These are phyloP conservation scores for Rafetus swinhoei DNA, from an alignment of 2,113 vertebrate genomes.

Conservation along the genomic window DNA sequence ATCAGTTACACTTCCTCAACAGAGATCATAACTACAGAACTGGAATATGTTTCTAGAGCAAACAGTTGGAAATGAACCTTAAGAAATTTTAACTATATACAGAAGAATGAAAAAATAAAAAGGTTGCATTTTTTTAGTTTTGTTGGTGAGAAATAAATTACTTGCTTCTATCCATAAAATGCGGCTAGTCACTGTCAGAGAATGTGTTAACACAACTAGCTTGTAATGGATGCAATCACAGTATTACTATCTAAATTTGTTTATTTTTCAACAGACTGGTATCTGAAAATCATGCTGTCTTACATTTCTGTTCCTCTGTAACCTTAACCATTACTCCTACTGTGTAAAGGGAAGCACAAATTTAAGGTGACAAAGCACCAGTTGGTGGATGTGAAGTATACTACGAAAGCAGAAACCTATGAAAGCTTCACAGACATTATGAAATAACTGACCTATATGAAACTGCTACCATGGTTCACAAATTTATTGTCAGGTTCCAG, in stretches of 20 bases:
- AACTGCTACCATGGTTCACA: slow-evolving; percentile 84
- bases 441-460: slow-evolving; percentile 84
- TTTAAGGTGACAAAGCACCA: slow-evolving; percentile 72
- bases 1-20: slow-evolving; percentile 38
- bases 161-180: neutral
- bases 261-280: slow-evolving; percentile 62
- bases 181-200: slow-evolving; percentile 7
- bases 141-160: slow-evolving; percentile 30
- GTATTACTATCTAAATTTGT: slow-evolving; percentile 45
- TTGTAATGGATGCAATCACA: slow-evolving; percentile 45
- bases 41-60: slow-evolving; percentile 33
- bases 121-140: slow-evolving; percentile 21
- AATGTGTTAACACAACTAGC: slow-evolving; percentile 40
- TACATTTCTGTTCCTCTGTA: slow-evolving; percentile 53
- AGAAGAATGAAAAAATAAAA: neutral
- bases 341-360: slow-evolving; percentile 78
- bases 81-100: slow-evolving; percentile 11
- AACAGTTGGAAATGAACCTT: slow-evolving; percentile 20
- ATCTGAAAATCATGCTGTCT: slow-evolving; percentile 55
- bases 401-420: slow-evolving; percentile 78
- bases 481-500: slow-evolving; percentile 84
- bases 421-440: slow-evolving; percentile 78
- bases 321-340: slow-evolving; percentile 70
- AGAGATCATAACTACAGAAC: slow-evolving; percentile 20
- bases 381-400: slow-evolving; percentile 68